These are phyloP conservation scores for Chymomyza fuscimana DNA, from an alignment of 2,888 invertebrate genomes.

Conservation along the genomic window DNA sequence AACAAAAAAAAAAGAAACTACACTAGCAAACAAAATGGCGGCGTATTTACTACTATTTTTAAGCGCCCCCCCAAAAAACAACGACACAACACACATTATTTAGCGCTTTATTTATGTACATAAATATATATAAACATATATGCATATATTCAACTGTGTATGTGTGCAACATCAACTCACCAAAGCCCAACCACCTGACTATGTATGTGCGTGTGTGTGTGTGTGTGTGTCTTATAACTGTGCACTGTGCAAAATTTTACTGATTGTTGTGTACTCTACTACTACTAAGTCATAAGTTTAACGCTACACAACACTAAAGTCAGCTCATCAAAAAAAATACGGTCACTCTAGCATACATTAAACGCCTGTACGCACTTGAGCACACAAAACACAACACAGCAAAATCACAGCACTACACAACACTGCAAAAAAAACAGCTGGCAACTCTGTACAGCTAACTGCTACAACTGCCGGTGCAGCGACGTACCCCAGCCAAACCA, in stretches of 20 bases:
- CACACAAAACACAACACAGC: background rate
- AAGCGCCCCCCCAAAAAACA: background rate
- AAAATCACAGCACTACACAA: background rate
- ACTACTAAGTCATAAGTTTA: background rate
- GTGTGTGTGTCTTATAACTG: slow-evolving; percentile 18
- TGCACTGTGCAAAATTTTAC: slow-evolving; percentile 4
- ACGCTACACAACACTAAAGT: background rate
- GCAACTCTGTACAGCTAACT: background rate
- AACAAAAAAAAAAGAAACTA: background rate
- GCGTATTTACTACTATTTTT: background rate
- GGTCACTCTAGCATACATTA: too few relatives aligned
- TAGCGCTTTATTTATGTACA: slow-evolving; percentile 15
- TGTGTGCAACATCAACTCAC: slow-evolving; percentile 20
- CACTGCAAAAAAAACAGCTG: background rate
- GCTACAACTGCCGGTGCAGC: background rate
- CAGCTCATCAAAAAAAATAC: too few relatives aligned
- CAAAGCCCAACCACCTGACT: slow-evolving; percentile 15
- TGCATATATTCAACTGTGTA: slow-evolving; percentile 24
- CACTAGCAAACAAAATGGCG: slow-evolving; percentile 15
- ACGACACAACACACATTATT: slow-evolving; percentile 23
- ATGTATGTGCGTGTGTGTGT: slow-evolving; percentile 12
- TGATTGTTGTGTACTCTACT: background rate
- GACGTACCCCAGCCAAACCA: background rate
- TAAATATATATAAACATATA: slow-evolving; percentile 23
- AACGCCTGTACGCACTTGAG: too few relatives aligned